These are phyloP conservation scores for Autographa gamma DNA, from an alignment of 2,888 invertebrate species.

Conservation along the genomic window DNA sequence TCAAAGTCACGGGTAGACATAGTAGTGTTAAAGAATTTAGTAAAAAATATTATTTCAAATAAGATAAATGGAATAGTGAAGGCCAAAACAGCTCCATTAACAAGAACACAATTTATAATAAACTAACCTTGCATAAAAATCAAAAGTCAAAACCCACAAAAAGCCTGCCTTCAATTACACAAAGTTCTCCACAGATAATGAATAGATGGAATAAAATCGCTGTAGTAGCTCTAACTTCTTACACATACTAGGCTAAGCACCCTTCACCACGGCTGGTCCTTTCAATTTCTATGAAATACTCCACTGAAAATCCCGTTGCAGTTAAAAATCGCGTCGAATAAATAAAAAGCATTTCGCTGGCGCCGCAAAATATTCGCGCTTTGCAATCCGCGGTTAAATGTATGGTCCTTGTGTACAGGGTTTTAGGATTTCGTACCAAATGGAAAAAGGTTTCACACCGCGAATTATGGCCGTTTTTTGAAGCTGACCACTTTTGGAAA, in stretches of 20 bases:
- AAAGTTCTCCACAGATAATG: neutral
- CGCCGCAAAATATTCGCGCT: constrained; percentile 6
- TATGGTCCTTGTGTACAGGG: neutral
- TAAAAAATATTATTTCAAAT: too few species aligned
- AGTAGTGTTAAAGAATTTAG: too few species aligned
- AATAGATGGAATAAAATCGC: neutral
- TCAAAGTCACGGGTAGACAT: too few species aligned
- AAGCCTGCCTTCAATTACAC: too few species aligned
- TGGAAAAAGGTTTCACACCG: neutral
- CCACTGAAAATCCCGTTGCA: constrained; percentile 13
- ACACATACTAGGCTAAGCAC: constrained; percentile 2
- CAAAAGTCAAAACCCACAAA: too few species aligned
- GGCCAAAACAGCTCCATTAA: too few species aligned
- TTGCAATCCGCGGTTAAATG: neutral
- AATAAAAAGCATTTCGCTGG: constrained; percentile 5
- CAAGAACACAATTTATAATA: too few species aligned
- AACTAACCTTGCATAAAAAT: too few species aligned
- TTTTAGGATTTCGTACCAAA: neutral
- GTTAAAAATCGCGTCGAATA: constrained; percentile 6
- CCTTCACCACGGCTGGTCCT: neutral
- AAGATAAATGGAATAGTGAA: too few species aligned
- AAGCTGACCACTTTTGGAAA: neutral
- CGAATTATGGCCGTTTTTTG: neutral
- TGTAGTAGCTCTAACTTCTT: neutral
- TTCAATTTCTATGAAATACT: constrained; percentile 10